Percentiles rank a stretch among this genome's conserved stretches.
Evolutionary conservation across 2,797 vertebrate species (phyloP).

Genomic region (Amphiprion clarkii): DNA sequence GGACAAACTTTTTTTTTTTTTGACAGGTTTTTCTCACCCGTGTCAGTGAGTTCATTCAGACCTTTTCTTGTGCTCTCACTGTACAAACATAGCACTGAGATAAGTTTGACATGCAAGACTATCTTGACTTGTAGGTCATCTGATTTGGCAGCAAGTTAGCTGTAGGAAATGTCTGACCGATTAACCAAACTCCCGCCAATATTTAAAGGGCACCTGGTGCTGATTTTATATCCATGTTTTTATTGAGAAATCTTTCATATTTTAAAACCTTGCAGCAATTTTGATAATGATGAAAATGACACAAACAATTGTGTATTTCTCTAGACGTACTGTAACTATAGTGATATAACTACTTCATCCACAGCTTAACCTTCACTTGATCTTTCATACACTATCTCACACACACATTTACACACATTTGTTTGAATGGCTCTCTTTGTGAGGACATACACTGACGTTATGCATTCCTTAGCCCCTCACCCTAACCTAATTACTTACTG

Average conservation of each 20-base stretch:
- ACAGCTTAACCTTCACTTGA: conserved; percentile 32
- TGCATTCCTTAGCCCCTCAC: too few relatives aligned
- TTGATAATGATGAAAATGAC: neutral
- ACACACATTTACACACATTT: neutral
- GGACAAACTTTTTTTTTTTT: neutral
- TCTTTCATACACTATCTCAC: conserved; percentile 20
- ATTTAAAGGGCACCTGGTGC: neutral
- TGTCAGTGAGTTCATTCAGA: conserved; percentile 40
- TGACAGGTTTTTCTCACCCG: neutral
- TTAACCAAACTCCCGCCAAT: neutral
- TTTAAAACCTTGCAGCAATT: neutral
- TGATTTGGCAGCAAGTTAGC: conserved; percentile 16
- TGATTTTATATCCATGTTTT: neutral
- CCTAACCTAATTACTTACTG: too few relatives aligned
- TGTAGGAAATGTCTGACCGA: conserved; percentile 3
- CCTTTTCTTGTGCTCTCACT: conserved; percentile 28
- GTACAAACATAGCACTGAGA: conserved; percentile 30
- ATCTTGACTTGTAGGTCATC: conserved; percentile 30
- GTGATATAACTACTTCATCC: neutral
- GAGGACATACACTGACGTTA: too few relatives aligned
- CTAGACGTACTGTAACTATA: conserved; percentile 4
- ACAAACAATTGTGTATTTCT: neutral
- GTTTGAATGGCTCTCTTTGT: too few relatives aligned
- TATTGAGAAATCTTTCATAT: neutral
- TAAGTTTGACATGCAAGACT: conserved; percentile 23